Base-by-base conservation (phyloP, 2,888 invertebrate species). In the Pantelozetes paolii region DNA sequence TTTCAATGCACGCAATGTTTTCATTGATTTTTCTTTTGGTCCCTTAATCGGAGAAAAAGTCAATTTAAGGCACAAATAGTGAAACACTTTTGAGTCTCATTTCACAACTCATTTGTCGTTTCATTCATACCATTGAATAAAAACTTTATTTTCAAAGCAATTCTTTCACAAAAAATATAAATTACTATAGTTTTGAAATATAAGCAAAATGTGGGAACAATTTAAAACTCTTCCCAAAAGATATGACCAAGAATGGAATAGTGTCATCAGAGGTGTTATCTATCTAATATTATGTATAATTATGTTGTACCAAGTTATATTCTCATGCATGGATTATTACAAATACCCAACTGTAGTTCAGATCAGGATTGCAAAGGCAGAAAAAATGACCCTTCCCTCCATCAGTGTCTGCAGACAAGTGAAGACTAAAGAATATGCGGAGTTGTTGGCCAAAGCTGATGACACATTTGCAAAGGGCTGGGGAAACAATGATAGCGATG, bases 361-460 rank as follows among this genome's bases (percentile, higher is more conserved):
- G 64, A 40, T 64, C 20, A 64, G n/a, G 23, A 64, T 64, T 6
- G 36, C 6, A 18, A 64, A 40, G 20, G 3, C 64, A 1, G 64
- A 32, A 3, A 36, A 5, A 15, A 8, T 18, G 9, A 20, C 5
- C 2, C 1, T 36, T 1, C 64, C 64, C 6, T 2, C 64, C 3
- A 36, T 64, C 20, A 64, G 36, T 36, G 36, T 64, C 11, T 64
- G 64, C 40, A 2, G 40, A 64, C 64, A 64, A 13, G 13, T 64
- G 3, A 64, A 2, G 1, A 20, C 40, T n/a, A 36, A 2, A 15
- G 36, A 64, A 8, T 64, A 36, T n/a, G 2, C 36, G 3, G 20
- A 64, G 1, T 9, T 36, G 3, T 6, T 36, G 9, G 13, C 9
- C 8, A 5, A 36, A 20, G 8, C 36, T 3, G 64, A 64, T 20